Conservation (phyloP, 2,113 vertebrate species). For the Steatornis caripensis region DNA sequence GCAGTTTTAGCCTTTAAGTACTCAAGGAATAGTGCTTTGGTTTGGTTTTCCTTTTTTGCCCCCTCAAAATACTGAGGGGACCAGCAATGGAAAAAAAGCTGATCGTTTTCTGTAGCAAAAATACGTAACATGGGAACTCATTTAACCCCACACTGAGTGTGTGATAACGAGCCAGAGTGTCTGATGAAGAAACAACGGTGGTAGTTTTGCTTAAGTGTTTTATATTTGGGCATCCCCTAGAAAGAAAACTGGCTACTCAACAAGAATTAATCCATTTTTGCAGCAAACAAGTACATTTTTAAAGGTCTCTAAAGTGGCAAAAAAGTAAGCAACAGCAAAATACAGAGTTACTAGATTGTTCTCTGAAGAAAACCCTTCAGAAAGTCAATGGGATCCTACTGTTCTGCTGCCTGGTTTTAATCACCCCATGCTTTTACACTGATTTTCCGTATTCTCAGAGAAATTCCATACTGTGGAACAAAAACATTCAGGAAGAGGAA, state of each 20-base stretch:
- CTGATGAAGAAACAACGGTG: not conserved
- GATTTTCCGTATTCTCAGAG: not conserved
- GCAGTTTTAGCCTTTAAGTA: not conserved
- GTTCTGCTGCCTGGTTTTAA: not conserved
- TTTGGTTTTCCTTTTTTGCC: not conserved
- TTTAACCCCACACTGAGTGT: not conserved
- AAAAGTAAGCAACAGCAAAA: not conserved
- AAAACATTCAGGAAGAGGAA: not conserved
- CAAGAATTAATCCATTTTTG: not conserved
- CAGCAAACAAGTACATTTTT: not conserved
- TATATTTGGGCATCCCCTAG: not conserved
- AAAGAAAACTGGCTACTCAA: not conserved
- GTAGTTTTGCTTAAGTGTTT: not conserved
- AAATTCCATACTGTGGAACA: not conserved
- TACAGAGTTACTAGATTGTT: not conserved
- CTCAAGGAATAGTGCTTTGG: not conserved
- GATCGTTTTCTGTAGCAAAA: not conserved
- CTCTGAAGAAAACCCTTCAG: not conserved
- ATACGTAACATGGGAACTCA: not conserved
- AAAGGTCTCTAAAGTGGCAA: not conserved
- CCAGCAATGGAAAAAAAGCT: not conserved
- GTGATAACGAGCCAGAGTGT: not conserved
- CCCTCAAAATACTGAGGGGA: not conserved
- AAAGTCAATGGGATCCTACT: not conserved
- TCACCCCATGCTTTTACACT: not conserved